Conservation (phyloP, 1,140 invertebrate species). For the Ostrea edulis region DNA sequence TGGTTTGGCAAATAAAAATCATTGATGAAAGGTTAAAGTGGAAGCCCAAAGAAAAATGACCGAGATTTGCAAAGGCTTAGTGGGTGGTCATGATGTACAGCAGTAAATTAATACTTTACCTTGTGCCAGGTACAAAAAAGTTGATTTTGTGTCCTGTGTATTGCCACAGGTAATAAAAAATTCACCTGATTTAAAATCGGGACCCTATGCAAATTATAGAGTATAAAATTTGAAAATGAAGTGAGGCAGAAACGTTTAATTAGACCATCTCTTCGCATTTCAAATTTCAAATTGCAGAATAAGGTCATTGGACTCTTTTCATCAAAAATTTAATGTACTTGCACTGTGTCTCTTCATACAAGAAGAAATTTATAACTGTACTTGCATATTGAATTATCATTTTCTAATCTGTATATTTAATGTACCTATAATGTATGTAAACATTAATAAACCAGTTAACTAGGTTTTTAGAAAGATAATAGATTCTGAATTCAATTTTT, state of each 20-base stretch:
- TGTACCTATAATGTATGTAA: background rate
- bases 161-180: slow-evolving; percentile 25
- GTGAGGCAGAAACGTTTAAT: slow-evolving; percentile 32
- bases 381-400: background rate
- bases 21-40: slow-evolving; percentile 6
- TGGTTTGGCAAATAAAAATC: slow-evolving; percentile 21
- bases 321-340: background rate
- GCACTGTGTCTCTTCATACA: background rate
- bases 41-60: slow-evolving; percentile 5
- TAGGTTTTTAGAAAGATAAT: background rate
- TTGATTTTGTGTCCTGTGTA: slow-evolving; percentile 5
- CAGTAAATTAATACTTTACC: slow-evolving; percentile 23
- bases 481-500: background rate
- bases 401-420: background rate
- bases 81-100: slow-evolving; percentile 4
- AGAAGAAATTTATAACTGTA: background rate
- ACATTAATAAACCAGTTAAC: background rate
- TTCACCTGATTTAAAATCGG: slow-evolving; percentile 26
- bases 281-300: background rate
- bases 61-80: slow-evolving; percentile 9
- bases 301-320: background rate
- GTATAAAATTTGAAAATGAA: slow-evolving; percentile 13
- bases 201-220: slow-evolving; percentile 27
- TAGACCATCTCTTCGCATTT: slow-evolving; percentile 1
- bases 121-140: slow-evolving; percentile 12